These are phyloP conservation scores for Synergus itoensis DNA, from an alignment of 2,888 invertebrate genomes.

Conservation along the genomic window DNA sequence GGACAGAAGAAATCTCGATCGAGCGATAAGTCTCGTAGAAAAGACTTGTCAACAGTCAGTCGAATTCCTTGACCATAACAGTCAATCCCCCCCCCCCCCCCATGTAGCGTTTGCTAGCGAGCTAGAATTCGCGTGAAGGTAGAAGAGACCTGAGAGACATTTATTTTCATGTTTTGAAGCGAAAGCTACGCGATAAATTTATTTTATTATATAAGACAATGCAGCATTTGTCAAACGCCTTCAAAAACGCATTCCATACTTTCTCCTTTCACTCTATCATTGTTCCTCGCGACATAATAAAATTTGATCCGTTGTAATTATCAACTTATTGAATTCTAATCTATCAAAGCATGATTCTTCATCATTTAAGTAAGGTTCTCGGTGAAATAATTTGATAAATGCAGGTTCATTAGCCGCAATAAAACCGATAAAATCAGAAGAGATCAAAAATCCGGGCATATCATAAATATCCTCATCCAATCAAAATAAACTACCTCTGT, in stretches of 20 bases:
- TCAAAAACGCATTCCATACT: background rate
- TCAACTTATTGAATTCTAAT: background rate
- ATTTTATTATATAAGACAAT: background rate
- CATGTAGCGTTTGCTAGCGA: slow-evolving; percentile 24
- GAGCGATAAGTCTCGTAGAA: slow-evolving; percentile 11
- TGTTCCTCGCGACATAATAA: background rate
- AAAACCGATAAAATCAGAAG: background rate
- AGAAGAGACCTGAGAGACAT: slow-evolving; percentile 47
- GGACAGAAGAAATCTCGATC: background rate
- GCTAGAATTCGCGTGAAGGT: background rate
- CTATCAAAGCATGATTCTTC: background rate
- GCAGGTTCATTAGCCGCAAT: background rate
- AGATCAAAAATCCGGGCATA: background rate
- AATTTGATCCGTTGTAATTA: background rate
- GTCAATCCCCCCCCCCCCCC: slow-evolving; percentile 51
- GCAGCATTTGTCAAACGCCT: background rate
- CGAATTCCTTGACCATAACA: slow-evolving; percentile 63
- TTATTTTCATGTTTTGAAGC: slow-evolving; percentile 60
- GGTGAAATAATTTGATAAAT: background rate
- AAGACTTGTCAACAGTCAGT: slow-evolving; percentile 63
- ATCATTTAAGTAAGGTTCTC: background rate
- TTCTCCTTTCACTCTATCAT: background rate
- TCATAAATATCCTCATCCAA: background rate
- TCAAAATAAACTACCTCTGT: background rate
- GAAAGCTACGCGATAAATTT: background rate